Evolutionary conservation across 1,140 invertebrate species (phyloP).

Genomic region (Micrasema longulum): DNA sequence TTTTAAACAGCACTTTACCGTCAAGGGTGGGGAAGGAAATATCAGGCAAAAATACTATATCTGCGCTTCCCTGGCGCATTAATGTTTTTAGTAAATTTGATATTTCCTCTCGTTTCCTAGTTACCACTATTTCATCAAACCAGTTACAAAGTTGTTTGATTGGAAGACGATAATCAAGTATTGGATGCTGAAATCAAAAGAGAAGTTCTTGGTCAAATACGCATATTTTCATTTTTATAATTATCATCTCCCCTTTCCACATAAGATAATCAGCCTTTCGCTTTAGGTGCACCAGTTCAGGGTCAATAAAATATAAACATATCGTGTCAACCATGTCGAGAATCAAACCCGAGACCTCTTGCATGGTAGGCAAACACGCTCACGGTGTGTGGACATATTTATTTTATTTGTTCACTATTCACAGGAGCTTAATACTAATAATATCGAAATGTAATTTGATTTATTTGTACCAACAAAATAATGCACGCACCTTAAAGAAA

Average conservation of each 20-base stretch:
- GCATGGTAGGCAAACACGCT: too few species aligned
- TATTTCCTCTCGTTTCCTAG: constrained; percentile 83
- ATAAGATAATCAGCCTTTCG: too few species aligned
- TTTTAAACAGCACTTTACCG: too few species aligned
- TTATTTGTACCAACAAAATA: not conserved
- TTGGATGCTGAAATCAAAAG: constrained; percentile 72
- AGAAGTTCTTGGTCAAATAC: too few species aligned
- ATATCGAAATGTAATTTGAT: not conserved
- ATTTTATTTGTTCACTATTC: too few species aligned
- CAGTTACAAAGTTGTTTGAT: constrained; percentile 81
- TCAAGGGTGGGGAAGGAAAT: constrained; percentile 75
- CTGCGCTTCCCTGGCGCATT: constrained; percentile 73
- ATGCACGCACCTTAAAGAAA: constrained; percentile 82
- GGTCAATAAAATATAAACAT: too few species aligned
- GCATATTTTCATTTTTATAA: too few species aligned
- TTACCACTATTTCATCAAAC: constrained; percentile 84
- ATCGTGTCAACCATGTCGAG: too few species aligned
- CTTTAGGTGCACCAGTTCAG: too few species aligned
- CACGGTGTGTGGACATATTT: too few species aligned
- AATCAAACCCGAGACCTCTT: too few species aligned
- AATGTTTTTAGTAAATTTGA: constrained; percentile 78
- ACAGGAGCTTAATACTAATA: not conserved
- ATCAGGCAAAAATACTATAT: constrained; percentile 71
- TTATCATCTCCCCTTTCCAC: too few species aligned
- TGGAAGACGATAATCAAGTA: constrained; percentile 79